Percentiles rank a stretch among this genome's conserved stretches.
phyloP scores from a whole-genome alignment of 1,140 invertebrate genomes.

The Drosophila chauvacae region DNA sequence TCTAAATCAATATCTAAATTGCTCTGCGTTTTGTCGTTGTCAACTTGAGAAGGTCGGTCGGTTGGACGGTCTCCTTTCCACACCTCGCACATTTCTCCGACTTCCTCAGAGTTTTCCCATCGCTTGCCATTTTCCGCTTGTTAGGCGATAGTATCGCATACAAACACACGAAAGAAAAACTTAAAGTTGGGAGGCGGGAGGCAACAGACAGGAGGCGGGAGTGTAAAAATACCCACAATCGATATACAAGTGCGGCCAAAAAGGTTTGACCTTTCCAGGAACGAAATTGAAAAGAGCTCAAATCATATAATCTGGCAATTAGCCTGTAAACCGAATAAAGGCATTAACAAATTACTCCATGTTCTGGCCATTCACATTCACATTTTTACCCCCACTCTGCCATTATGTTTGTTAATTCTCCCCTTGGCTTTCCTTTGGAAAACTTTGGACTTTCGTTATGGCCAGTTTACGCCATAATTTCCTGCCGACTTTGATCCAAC shows the following conservation, averaged over 20 bases:
- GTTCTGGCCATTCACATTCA: background rate
- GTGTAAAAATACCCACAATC: slow-evolving; percentile 19
- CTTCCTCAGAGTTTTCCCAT: slow-evolving; percentile 15
- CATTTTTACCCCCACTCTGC: too few relatives aligned
- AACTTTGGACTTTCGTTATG: slow-evolving; percentile 12
- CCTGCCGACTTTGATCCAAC: slow-evolving; percentile 28
- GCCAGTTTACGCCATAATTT: slow-evolving; percentile 11
- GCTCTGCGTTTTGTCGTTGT: slow-evolving; percentile 50
- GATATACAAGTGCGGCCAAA: background rate
- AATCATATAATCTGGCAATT: slow-evolving; percentile 28
- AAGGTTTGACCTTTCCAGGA: slow-evolving; percentile 30
- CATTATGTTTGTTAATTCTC: background rate
- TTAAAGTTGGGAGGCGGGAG: slow-evolving; percentile 6
- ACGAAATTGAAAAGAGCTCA: slow-evolving; percentile 13
- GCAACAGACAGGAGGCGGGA: background rate
- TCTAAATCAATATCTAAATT: slow-evolving; percentile 72
- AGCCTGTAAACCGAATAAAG: slow-evolving; percentile 9
- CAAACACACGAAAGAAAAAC: slow-evolving; percentile 32
- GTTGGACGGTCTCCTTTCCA: background rate
- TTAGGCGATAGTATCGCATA: slow-evolving; percentile 63
- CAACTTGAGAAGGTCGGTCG: slow-evolving; percentile 23
- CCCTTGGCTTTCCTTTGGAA: background rate
- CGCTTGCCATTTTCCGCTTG: slow-evolving; percentile 61
- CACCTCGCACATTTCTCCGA: slow-evolving; percentile 3
- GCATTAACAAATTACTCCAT: slow-evolving; percentile 14